Evolutionary conservation across 2,113 vertebrate species (phyloP).

Genomic region (Sterna hirundo): DNA sequence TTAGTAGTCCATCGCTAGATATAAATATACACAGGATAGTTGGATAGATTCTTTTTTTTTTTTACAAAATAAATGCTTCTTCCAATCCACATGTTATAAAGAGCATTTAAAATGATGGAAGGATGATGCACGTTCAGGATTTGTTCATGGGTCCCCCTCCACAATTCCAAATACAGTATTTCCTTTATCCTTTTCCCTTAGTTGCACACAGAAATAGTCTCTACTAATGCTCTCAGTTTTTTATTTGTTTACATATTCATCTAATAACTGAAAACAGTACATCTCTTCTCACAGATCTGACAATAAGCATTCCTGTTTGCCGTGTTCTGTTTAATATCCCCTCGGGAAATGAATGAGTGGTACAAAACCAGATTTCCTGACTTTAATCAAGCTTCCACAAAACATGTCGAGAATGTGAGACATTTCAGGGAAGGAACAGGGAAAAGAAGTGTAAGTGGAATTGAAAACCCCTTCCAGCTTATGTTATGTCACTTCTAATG

Average conservation of each 20-base stretch:
- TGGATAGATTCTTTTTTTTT: not conserved
- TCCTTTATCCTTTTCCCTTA: not conserved
- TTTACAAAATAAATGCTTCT: not conserved
- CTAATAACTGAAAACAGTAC: not conserved
- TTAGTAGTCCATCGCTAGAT: not conserved
- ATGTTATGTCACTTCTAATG: constrained; percentile 71
- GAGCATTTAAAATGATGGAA: not conserved
- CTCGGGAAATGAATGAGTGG: constrained; percentile 81
- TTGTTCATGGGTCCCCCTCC: not conserved
- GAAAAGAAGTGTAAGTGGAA: constrained; percentile 81
- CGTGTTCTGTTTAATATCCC: constrained; percentile 48
- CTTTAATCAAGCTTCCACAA: constrained; percentile 78
- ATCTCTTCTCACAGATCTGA: constrained; percentile 22
- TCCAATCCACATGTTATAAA: not conserved
- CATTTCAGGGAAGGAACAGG: constrained; percentile 69
- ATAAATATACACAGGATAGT: not conserved
- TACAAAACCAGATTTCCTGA: constrained; percentile 84
- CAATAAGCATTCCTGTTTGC: constrained; percentile 49
- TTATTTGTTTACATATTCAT: constrained; percentile 1
- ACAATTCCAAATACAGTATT: not conserved
- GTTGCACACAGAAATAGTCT: not conserved
- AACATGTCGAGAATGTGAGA: constrained; percentile 76
- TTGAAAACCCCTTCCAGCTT: constrained; percentile 74
- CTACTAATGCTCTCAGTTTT: not conserved
- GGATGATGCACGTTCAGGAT: not conserved